Percentiles rank a stretch among this genome's conserved stretches.
Conservation (phyloP, 2,797 vertebrate genomes). For the Takifugu rubripes region DNA sequence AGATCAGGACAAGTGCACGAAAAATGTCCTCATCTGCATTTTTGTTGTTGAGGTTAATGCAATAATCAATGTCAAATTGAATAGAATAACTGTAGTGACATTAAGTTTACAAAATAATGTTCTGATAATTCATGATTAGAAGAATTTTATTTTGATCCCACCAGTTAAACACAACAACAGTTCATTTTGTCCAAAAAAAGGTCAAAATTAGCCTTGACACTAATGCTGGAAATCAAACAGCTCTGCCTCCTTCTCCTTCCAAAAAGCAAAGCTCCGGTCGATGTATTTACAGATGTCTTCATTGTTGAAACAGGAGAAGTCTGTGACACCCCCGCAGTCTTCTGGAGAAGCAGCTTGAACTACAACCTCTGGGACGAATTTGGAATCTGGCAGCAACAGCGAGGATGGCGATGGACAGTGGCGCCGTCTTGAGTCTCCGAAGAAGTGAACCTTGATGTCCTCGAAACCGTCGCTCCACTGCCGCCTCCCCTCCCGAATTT, state of each 20-base stretch:
- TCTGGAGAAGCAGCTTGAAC: conserved; percentile 40
- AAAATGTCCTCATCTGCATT: too few relatives aligned
- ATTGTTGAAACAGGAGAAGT: conserved; percentile 67
- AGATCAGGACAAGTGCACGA: too few relatives aligned
- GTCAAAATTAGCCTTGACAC: neutral
- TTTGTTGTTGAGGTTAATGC: too few relatives aligned
- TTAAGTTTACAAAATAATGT: conserved; percentile 3
- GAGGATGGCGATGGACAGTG: conserved; percentile 27
- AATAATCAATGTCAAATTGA: neutral
- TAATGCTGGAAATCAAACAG: conserved; percentile 82
- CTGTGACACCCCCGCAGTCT: conserved; percentile 38
- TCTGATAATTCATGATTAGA: neutral
- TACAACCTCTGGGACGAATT: conserved; percentile 44
- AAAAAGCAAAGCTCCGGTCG: conserved; percentile 92
- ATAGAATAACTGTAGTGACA: neutral
- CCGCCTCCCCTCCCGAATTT: conserved; percentile 82
- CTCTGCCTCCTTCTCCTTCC: conserved; percentile 96
- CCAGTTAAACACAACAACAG: conserved; percentile 14
- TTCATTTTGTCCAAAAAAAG: conserved; percentile 27
- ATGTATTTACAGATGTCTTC: conserved; percentile 91
- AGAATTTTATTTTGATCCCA: conserved; percentile 8
- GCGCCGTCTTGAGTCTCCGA: conserved; percentile 71
- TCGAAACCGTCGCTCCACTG: conserved; percentile 89
- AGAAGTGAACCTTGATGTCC: conserved; percentile 86
- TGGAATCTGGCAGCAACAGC: conserved; percentile 30